Conservation (phyloP, 2,888 invertebrate genomes). For the Patella ulyssiponensis region DNA sequence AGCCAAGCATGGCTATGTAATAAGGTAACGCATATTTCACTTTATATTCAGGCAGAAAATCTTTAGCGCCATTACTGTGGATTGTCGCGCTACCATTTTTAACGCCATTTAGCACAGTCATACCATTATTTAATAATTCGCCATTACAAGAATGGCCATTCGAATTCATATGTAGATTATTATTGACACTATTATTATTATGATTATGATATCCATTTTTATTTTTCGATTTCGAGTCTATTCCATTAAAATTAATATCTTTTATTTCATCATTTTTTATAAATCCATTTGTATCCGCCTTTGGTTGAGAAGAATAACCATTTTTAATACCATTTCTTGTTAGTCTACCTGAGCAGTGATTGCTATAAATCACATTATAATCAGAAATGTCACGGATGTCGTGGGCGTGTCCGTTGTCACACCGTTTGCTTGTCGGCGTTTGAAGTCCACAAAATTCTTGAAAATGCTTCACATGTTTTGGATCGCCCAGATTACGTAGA, state of each 20-base stretch:
- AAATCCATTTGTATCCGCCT: neutral
- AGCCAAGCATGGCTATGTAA: constrained; percentile 49
- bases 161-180: no score
- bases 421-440: neutral
- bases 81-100: neutral
- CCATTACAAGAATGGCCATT: no score
- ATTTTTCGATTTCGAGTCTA: neutral
- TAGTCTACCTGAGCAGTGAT: neutral
- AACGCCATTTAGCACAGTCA: neutral
- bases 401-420: neutral
- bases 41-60: constrained; percentile 9
- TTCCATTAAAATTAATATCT: neutral
- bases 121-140: neutral
- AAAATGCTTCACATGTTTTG: constrained; percentile 14
- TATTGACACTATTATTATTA: no score
- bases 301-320: neutral
- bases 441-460: constrained; percentile 18
- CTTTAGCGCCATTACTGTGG: neutral
- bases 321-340: constrained; percentile 15
- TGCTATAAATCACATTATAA: neutral
- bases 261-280: neutral
- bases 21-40: constrained; percentile 46
- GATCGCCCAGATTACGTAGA: constrained; percentile 2
- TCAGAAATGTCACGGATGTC: neutral
- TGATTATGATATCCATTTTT: neutral